Base-by-base conservation (phyloP, 2,888 invertebrate genomes). In the Emmelina monodactyla region DNA sequence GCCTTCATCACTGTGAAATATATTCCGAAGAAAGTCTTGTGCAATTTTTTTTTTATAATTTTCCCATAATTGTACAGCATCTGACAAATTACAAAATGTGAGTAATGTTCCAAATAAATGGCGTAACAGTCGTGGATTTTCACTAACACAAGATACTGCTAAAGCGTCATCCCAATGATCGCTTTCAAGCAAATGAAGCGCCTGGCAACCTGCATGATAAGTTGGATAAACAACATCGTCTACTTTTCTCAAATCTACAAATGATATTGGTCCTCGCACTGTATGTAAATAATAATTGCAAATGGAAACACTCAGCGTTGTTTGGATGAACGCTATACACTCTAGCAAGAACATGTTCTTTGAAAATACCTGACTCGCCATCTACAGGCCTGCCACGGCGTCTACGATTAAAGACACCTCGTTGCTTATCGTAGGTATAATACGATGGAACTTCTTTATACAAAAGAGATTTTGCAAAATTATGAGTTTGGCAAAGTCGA, bases 101-200 rank as follows among this genome's bases (percentile, higher is more conserved):
- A 42, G 29, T 28, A 38, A 37, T 34, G 30, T 33, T 14, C 37
- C 38, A 37, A 41, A 44, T 25, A 40, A 39, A 41, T 44, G 38
- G 22, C 44, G 37, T 16, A 45, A 39, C 11, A 39, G 37, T 15
- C 35, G 36, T 32, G 48, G 46, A 37, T 37, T 44, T 33, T 49
- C 36, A 35, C 46, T 46, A 16, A 49, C 31, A 34, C 42, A 43
- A n/a, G 46, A 34, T 39, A 42, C 42, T 34, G 41, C 38, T 38
- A 19, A 19, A 19, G 19, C 19, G 9, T 43, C 39, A 37, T 49
- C 47, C 58, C 60, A 64, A 36, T 41, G 36, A 42, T 62, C 58
- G 35, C 57, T 50, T 41, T 62, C 53, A 12, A 60, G 42, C 46
- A 19, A 19, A 19, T 19, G 19, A 6, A 5, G 40, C 19, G 46